A percentile compares a stretch with the other conserved stretches of the same genome.
These are phyloP conservation scores for Teleogryllus oceanicus DNA, from an alignment of 2,888 invertebrate species.

Conservation along the genomic window DNA sequence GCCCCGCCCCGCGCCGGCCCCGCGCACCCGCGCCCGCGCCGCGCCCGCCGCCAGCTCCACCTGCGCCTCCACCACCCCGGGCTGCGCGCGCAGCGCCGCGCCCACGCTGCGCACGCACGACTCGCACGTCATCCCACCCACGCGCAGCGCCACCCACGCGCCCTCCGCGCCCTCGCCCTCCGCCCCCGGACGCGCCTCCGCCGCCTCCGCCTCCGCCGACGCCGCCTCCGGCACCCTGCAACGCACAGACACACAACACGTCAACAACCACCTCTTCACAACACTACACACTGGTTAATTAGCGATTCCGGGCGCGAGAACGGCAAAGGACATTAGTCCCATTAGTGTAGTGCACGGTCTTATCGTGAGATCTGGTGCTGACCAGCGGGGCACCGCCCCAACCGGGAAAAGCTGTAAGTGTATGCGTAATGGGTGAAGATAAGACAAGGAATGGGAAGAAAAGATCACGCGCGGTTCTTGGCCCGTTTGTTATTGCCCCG, in stretches of 20 bases:
- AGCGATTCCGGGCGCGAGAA: too few relatives aligned
- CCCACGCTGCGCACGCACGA: conserved; percentile 87
- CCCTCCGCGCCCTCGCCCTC: not conserved
- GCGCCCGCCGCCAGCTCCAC: conserved; percentile 47
- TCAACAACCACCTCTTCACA: too few relatives aligned
- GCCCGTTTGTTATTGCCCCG: too few relatives aligned
- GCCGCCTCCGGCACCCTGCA: not conserved
- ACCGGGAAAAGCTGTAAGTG: too few relatives aligned
- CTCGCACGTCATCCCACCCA: conserved; percentile 74
- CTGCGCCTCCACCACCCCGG: conserved; percentile 63
- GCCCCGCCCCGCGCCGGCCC: conserved; percentile 56
- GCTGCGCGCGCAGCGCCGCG: conserved; percentile 59
- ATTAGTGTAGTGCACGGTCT: too few relatives aligned
- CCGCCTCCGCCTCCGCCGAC: not conserved
- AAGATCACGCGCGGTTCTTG: too few relatives aligned
- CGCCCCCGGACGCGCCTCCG: not conserved
- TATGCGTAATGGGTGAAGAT: too few relatives aligned
- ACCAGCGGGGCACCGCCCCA: too few relatives aligned
- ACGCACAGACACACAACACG: not conserved
- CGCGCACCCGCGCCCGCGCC: conserved; percentile 72
- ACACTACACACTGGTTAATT: too few relatives aligned
- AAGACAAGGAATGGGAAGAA: too few relatives aligned
- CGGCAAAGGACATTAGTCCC: too few relatives aligned
- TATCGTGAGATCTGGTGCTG: too few relatives aligned
- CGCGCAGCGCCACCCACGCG: not conserved